Conservation (phyloP, 1,140 invertebrate species). For the Trissolcus basalis region DNA sequence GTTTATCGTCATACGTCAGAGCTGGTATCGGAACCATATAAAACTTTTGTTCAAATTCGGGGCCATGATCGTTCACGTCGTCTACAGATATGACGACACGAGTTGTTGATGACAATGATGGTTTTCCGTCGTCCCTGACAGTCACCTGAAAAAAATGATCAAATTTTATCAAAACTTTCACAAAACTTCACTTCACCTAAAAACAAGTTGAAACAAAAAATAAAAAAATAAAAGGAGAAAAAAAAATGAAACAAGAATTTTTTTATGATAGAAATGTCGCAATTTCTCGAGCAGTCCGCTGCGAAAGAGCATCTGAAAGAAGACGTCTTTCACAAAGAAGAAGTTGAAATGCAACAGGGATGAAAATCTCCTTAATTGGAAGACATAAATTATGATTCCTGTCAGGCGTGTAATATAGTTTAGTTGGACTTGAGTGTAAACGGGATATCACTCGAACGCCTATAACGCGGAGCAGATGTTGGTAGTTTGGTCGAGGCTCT, state of each 20-base stretch:
- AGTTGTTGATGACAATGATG: conserved; percentile 86
- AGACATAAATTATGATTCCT: conserved; percentile 45
- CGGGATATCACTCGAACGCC: conserved; percentile 48
- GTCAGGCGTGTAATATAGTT: conserved; percentile 28
- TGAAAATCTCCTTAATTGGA: conserved; percentile 20
- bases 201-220: no score
- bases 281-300: no score
- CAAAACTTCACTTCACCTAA: no score
- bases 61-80: conserved; percentile 90
- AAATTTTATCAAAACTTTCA: background rate
- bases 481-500: conserved; percentile 20
- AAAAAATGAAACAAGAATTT: no score
- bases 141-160: conserved; percentile 79
- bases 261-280: no score
- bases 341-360: no score
- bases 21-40: conserved; percentile 88
- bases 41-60: conserved; percentile 87
- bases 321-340: no score
- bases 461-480: conserved; percentile 37
- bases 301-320: no score
- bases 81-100: conserved; percentile 87
- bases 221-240: no score
- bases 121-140: conserved; percentile 87
- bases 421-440: conserved; percentile 33
- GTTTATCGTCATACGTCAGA: conserved; percentile 76